Conservation (phyloP, 2,797 vertebrate genomes). For the Triplophysa bombifrons region DNA sequence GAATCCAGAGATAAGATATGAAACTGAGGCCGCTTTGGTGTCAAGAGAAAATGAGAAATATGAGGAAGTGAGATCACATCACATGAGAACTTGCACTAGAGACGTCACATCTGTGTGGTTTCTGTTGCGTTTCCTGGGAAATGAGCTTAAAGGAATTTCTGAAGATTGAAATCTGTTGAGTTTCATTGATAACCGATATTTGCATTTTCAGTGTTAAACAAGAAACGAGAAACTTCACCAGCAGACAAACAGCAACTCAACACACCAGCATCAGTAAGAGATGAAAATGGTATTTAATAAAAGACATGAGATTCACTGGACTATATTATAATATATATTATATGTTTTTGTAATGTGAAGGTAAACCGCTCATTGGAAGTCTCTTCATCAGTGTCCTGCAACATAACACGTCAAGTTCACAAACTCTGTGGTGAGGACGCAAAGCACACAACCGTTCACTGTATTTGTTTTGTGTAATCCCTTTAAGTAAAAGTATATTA, state of each 20-base stretch:
- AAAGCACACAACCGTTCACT: too few relatives aligned
- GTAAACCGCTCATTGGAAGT: background rate
- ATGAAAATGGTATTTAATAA: background rate
- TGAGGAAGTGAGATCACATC: too few relatives aligned
- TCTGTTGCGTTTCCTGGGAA: background rate
- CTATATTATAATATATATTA: too few relatives aligned
- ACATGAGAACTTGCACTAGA: too few relatives aligned
- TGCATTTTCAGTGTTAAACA: background rate
- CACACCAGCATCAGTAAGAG: background rate
- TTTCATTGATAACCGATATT: background rate
- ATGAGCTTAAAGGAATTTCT: background rate
- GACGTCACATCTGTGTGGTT: background rate
- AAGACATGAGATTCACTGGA: too few relatives aligned
- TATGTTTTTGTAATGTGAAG: background rate
- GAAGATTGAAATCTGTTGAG: too few relatives aligned
- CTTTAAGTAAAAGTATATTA: too few relatives aligned
- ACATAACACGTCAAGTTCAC: background rate
- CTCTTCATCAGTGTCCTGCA: background rate
- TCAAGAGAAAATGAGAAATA: too few relatives aligned
- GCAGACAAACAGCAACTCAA: background rate
- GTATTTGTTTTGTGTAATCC: too few relatives aligned
- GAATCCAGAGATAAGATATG: too few relatives aligned
- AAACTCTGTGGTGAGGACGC: slow-evolving; percentile 36
- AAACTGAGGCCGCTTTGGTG: too few relatives aligned
- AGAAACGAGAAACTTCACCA: background rate